phyloP scores from a whole-genome alignment of 2,888 invertebrate species.

The Drosophila anomalipes region DNA sequence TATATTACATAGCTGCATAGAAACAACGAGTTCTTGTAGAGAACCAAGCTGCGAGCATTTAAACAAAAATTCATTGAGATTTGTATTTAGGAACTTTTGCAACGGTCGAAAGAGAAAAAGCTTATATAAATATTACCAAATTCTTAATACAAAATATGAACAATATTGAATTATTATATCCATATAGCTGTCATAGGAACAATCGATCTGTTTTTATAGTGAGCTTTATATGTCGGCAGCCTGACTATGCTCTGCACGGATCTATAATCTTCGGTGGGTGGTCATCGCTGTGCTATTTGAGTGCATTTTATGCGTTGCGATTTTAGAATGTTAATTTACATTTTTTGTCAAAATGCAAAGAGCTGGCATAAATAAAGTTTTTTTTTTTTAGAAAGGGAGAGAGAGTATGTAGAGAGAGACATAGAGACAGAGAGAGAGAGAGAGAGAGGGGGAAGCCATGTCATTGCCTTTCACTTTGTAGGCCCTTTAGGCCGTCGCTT shows the following conservation, averaged over 20 bases:
- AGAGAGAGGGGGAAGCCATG: not conserved
- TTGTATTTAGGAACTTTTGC: not conserved
- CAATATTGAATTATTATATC: not conserved
- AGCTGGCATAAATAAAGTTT: constrained; percentile 63
- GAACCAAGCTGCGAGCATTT: not conserved
- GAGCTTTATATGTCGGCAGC: not conserved
- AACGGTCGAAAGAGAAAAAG: not conserved
- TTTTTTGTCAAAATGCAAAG: constrained; percentile 14
- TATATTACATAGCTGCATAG: not conserved
- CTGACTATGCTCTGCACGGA: not conserved
- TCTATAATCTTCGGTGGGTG: not conserved
- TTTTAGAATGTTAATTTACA: constrained; percentile 29
- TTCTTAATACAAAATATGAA: not conserved
- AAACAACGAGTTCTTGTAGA: not conserved
- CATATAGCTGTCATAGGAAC: not conserved
- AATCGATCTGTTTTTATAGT: not conserved
- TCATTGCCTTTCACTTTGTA: constrained; percentile 29
- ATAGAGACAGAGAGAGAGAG: not conserved
- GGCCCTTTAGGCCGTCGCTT: constrained; percentile 23
- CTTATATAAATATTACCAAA: not conserved
- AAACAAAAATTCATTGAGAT: not conserved
- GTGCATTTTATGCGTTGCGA: constrained; percentile 35
- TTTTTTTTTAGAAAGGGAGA: constrained; percentile 27
- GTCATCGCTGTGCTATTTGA: constrained; percentile 12
- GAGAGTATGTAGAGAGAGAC: not conserved